phyloP scores from a whole-genome alignment of 2,888 invertebrate species.

The Euplexia lucipara region DNA sequence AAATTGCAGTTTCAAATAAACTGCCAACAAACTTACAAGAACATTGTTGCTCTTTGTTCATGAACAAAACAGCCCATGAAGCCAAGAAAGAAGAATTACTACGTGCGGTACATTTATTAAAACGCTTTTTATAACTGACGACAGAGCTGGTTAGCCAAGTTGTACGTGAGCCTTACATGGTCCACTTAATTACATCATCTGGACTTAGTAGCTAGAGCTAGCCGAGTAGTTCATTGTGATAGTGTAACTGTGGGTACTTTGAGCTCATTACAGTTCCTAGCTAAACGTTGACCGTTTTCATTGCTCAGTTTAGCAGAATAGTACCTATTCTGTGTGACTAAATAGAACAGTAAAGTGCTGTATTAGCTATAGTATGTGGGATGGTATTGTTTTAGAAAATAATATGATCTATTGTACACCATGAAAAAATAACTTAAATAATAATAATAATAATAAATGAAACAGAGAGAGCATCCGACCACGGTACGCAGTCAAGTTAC shows the following conservation, averaged over 20 bases:
- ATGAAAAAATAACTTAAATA: too few species aligned
- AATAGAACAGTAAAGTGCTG: background rate
- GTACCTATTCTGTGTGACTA: conserved; percentile 1
- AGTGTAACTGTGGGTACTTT: conserved; percentile 20
- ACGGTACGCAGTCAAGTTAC: too few species aligned
- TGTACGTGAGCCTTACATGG: conserved; percentile 47
- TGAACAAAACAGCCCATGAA: conserved; percentile 25
- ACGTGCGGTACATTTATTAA: conserved; percentile 40
- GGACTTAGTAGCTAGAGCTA: conserved; percentile 18
- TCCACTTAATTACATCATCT: conserved; percentile 40
- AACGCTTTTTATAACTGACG: conserved; percentile 38
- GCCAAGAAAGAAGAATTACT: conserved; percentile 26
- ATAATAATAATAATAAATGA: too few species aligned
- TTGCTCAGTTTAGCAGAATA: conserved; percentile 38
- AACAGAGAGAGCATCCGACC: too few species aligned
- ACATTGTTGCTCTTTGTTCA: conserved; percentile 4
- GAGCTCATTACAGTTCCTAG: conserved; percentile 24
- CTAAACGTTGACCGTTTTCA: conserved; percentile 31
- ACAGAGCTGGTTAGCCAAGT: conserved; percentile 27
- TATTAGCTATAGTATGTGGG: conserved; percentile 2
- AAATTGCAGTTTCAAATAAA: background rate
- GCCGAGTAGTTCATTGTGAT: conserved; percentile 41
- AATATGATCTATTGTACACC: too few species aligned
- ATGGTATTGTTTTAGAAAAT: background rate
- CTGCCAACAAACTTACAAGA: conserved; percentile 4